Conservation (phyloP, 2,888 invertebrate species). For the Andrena haemorrhoa region DNA sequence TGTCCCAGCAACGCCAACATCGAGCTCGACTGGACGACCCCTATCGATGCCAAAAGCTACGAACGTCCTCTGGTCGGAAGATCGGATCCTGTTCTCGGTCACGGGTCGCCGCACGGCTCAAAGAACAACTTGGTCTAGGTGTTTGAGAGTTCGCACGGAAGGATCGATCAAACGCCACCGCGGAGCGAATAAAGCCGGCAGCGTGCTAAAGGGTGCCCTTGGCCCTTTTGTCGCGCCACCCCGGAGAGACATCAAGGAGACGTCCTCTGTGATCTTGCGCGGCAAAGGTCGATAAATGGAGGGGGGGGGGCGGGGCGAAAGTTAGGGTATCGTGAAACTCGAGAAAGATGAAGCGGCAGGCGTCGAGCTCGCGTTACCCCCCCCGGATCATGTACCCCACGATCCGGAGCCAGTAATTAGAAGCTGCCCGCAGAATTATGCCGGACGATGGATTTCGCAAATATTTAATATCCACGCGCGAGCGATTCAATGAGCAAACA, state of each 20-base stretch:
- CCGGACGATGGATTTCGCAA: constrained; percentile 1
- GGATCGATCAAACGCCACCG: constrained; percentile 66
- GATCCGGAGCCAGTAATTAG: constrained; percentile 45
- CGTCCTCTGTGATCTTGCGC: constrained; percentile 67
- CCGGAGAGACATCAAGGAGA: constrained; percentile 64
- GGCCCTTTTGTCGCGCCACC: constrained; percentile 42
- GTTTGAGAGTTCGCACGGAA: constrained; percentile 63
- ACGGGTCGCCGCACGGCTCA: constrained; percentile 60
- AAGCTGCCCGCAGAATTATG: constrained; percentile 25
- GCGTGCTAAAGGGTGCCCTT: constrained; percentile 46
- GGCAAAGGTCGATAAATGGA: constrained; percentile 59
- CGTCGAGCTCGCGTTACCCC: constrained; percentile 20
- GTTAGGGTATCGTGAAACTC: constrained; percentile 45
- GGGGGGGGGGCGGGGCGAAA: constrained; percentile 17
- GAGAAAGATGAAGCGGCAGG: constrained; percentile 29
- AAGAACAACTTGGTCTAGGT: constrained; percentile 49
- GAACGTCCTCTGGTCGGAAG: constrained; percentile 19
- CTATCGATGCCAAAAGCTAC: neutral
- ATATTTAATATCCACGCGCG: constrained; percentile 21
- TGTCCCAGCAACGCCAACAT: neutral
- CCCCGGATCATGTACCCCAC: constrained; percentile 10
- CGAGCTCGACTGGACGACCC: neutral
- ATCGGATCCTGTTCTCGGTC: constrained; percentile 48
- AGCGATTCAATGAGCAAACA: constrained; percentile 1
- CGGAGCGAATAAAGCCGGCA: constrained; percentile 61